Percentiles rank a stretch among this genome's conserved stretches.
Conservation (phyloP, 2,888 invertebrate species). For the Microplitis manilae region DNA sequence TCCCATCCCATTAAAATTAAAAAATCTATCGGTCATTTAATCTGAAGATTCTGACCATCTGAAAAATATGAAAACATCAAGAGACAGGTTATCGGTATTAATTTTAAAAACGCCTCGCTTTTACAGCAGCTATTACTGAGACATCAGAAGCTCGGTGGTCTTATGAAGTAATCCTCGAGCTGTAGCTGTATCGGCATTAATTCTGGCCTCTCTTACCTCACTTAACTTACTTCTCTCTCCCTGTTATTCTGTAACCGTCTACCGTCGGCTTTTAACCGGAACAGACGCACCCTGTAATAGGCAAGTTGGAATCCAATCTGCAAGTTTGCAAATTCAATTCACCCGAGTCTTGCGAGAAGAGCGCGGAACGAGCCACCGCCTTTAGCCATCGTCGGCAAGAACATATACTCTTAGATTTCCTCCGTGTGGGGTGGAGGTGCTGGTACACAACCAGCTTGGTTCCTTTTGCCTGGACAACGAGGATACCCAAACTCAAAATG, state of each 20-base stretch:
- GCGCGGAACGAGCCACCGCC: slow-evolving; percentile 34
- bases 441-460: slow-evolving; percentile 1
- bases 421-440: slow-evolving; percentile 2
- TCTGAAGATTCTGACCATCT: not conserved
- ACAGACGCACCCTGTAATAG: slow-evolving; percentile 72
- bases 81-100: not conserved
- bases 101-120: slow-evolving; percentile 51
- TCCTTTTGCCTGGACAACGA: slow-evolving; percentile 21
- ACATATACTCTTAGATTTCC: not conserved
- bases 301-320: slow-evolving; percentile 73
- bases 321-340: slow-evolving; percentile 73
- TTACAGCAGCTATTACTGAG: slow-evolving; percentile 46
- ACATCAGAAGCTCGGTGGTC: slow-evolving; percentile 44
- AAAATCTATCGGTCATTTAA: not conserved
- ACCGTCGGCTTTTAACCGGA: slow-evolving; percentile 70
- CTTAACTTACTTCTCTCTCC: slow-evolving; percentile 28
- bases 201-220: slow-evolving; percentile 57
- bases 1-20: not conserved
- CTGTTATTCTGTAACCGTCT: slow-evolving; percentile 25
- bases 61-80: not conserved
- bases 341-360: slow-evolving; percentile 60
- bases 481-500: not conserved
- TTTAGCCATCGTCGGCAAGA: slow-evolving; percentile 38
- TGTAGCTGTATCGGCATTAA: slow-evolving; percentile 71
- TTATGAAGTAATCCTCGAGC: slow-evolving; percentile 67